Evolutionary conservation across 2,888 invertebrate species (phyloP).

Genomic region (Aquatica leii): DNA sequence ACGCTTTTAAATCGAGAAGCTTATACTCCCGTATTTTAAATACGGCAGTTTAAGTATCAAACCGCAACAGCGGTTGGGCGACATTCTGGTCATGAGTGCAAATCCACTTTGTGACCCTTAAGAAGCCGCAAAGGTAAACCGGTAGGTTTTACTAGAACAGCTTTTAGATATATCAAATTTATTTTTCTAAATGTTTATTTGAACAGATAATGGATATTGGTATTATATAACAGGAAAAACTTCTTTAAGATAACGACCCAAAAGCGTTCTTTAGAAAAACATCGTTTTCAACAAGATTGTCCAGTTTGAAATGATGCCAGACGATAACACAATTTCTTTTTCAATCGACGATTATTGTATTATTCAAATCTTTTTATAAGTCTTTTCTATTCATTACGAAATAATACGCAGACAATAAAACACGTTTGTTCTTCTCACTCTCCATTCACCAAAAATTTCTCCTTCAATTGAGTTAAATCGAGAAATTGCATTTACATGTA

Average conservation of each 20-base stretch:
- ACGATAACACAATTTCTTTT: slow-evolving; percentile 7
- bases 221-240: slow-evolving; percentile 4
- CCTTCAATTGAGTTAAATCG: too few species aligned
- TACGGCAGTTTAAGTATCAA: slow-evolving; percentile 11
- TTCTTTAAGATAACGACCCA: slow-evolving; percentile 1
- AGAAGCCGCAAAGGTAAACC: slow-evolving; percentile 11
- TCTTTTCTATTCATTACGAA: too few species aligned
- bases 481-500: too few species aligned
- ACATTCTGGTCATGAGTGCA: slow-evolving; percentile 11
- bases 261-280: slow-evolving; percentile 6
- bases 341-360: slow-evolving; percentile 8
- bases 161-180: slow-evolving; percentile 5
- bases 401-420: too few species aligned
- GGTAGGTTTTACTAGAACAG: slow-evolving; percentile 3
- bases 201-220: slow-evolving; percentile 1
- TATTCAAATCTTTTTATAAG: neutral
- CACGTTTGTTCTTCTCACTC: neutral
- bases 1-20: neutral
- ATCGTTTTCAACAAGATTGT: slow-evolving; percentile 1
- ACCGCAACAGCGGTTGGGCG: slow-evolving; percentile 10
- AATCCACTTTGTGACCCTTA: slow-evolving; percentile 14
- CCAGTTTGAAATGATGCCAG: slow-evolving; percentile 9
- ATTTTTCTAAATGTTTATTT: slow-evolving; percentile 7
- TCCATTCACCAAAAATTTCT: neutral
- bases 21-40: slow-evolving; percentile 9